Base-by-base conservation (phyloP, 2,888 invertebrate genomes). In the Drosophila koepferae region DNA sequence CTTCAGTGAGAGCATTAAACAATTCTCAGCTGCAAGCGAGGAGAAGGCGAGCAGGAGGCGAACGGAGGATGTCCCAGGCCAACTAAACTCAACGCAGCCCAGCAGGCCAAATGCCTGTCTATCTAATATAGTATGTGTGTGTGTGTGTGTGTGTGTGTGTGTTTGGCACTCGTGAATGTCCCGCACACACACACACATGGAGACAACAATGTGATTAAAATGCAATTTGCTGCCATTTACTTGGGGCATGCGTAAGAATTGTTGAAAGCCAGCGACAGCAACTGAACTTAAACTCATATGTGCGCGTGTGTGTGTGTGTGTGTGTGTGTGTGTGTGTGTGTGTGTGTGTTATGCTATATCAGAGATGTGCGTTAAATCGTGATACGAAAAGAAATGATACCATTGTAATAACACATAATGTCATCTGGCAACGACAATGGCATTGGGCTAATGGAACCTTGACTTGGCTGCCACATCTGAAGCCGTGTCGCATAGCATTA, bases 151-250 rank as follows among this genome's bases (percentile, higher is more conserved):
- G 41, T 41, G 31, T 10, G 18, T 18, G 34, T 18, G 51, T 34
- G 34, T 14, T 18, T 18, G 51, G 8, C 18, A 51, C 51, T 51
- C 6, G 12, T 31, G 31, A n/a, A n/a, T 49, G 49, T 31, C 34
- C 18, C 51, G 12, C 14, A 20, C 68, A 72, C 34, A 34, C 51
- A 34, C 12, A 20, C 64, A 72, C 10, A 71, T 14, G 36, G 64
- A 68, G 53, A 82, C 64, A 86, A 85, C 86, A 86, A 88, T 86
- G 86, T 83, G 83, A 88, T 85, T 86, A 88, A 86, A 85, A 76
- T 83, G 78, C 86, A 88, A 88, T 85, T 85, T 86, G 86, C 83
- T 70, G 89, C 62, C 83, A 71, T 85, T 85, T 86, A 76, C 81
- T 74, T 68, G 71, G 69, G 59, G 64, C 80, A 69, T 20, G 60